Evolutionary conservation across 2,797 vertebrate genomes (phyloP), one percentile per base, ranked within the genome.

Genomic region (Sebastes alutus): DNA sequence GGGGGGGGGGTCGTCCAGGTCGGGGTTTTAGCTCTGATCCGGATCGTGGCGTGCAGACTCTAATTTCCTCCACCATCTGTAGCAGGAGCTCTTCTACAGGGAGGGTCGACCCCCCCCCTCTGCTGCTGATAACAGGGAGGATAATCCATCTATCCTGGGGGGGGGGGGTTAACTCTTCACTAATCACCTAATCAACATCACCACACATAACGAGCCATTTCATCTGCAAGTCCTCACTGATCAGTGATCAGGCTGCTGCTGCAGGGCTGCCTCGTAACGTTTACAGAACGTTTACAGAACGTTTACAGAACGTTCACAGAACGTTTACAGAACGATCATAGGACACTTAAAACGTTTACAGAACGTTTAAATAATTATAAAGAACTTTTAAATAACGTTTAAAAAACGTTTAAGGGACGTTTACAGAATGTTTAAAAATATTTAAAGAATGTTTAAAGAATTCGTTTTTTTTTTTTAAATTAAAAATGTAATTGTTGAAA

Each of bases 21-120:
- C 16, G 2, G 81, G 58, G 10, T 2, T 33, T 81, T 74, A 80
- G 82, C 81, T 87, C 70, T 90, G 89, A 89, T 89, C 84, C 84
- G 52, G 80, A 80, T 77, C 7, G 23, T 82, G 6, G 75, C 82
- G 72, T 90, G 89, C 74, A 79, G 78, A 55, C 81, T 90, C 69
- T 85, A 89, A 91, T 90, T 85, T 90, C 81, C 82, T 83, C 61
- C 35, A 22, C 92, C 93, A 94, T 93, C 92, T 94, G 92, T 79
- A 88, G 82, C 65, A 33, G 3, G 33, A 56, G 83, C 68, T 82
- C 76, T 33, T 68, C 67, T 14, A 46, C 29, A 22, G 65, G 65
- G 74, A 72, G 68, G 59, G 25, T 18, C 22, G 4, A 33, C 29
- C 29, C 29, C 29, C 29, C 72, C 72, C 65, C 84, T 67, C 75